Evolutionary conservation across 2,888 invertebrate genomes (phyloP).

Genomic region (Bibio marci): DNA sequence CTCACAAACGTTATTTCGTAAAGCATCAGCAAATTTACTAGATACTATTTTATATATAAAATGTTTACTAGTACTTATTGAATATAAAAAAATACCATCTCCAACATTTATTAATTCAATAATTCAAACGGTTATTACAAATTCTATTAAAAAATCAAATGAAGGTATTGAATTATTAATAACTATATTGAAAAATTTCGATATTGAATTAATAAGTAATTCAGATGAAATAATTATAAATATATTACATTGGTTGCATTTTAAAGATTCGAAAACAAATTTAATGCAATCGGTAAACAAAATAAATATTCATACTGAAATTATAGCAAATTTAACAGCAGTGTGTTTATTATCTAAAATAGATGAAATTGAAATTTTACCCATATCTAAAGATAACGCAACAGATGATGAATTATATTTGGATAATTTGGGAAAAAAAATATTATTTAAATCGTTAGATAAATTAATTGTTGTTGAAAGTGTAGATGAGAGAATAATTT

Average conservation of each 20-base stretch:
- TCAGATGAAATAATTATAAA: neutral
- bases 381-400: neutral
- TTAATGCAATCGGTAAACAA: neutral
- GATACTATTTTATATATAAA: slow-evolving; percentile 1
- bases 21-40: slow-evolving; percentile 3
- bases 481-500: neutral
- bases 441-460: neutral
- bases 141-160: slow-evolving; percentile 1
- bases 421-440: neutral
- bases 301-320: neutral
- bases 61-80: slow-evolving; percentile 5
- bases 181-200: neutral
- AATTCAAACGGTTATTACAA: slow-evolving; percentile 1
- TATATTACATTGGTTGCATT: slow-evolving; percentile 1
- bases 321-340: slow-evolving; percentile 1
- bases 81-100: slow-evolving; percentile 4
- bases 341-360: slow-evolving; percentile 3
- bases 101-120: slow-evolving; percentile 1
- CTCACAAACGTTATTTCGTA: slow-evolving; percentile 1
- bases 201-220: neutral
- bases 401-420: neutral
- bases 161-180: neutral
- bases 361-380: neutral
- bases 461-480: neutral
- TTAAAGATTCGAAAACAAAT: neutral